These are phyloP conservation scores for Petrolisthes cinctipes DNA, from an alignment of 2,888 invertebrate genomes.

Conservation along the genomic window DNA sequence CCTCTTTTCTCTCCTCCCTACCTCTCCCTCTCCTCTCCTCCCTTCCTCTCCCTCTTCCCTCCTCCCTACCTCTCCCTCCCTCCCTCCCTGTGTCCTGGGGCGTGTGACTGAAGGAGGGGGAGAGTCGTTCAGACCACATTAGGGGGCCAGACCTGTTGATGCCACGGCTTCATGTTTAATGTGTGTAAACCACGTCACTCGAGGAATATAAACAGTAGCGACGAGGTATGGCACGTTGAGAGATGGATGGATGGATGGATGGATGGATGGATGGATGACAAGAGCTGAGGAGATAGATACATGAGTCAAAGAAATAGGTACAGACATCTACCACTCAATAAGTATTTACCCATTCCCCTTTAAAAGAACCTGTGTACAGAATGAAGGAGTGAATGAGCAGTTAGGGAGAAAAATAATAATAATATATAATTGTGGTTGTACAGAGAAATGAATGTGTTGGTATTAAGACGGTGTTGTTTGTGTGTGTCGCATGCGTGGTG, in stretches of 20 bases:
- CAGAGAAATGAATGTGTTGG: too few species aligned
- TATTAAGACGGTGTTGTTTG: too few species aligned
- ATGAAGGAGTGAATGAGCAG: too few species aligned
- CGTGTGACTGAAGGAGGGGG: not conserved
- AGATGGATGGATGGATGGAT: too few species aligned
- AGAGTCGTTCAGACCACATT: not conserved
- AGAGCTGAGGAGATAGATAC: not conserved
- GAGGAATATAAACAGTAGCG: not conserved
- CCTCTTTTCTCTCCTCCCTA: not conserved
- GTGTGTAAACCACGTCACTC: not conserved
- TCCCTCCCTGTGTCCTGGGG: not conserved
- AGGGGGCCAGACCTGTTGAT: not conserved
- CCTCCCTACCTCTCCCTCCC: not conserved
- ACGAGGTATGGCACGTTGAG: not conserved
- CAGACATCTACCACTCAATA: too few species aligned
- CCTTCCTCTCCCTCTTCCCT: not conserved
- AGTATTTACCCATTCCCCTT: too few species aligned
- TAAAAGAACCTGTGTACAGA: too few species aligned
- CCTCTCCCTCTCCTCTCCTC: not conserved
- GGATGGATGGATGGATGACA: too few species aligned
- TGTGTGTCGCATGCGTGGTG: too few species aligned
- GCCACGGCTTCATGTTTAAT: conserved; percentile 4
- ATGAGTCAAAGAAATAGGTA: too few species aligned
- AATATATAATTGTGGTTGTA: too few species aligned
- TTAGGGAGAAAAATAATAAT: too few species aligned